phyloP scores from a whole-genome alignment of 2,113 vertebrate genomes.

The Oostethus manadensis region DNA sequence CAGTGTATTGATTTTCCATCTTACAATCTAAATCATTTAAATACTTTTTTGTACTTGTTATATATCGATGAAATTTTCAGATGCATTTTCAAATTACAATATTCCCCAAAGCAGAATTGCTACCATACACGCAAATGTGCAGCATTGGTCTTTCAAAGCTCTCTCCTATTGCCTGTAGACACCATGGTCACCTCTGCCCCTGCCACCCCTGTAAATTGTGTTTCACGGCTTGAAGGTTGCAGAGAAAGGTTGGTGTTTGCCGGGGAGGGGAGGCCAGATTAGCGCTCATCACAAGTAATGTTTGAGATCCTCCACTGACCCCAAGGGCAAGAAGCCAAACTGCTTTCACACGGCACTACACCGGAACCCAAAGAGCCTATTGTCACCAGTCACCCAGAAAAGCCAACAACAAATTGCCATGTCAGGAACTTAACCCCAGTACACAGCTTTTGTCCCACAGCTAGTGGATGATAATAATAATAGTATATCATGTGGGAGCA shows the following conservation, averaged over 20 bases:
- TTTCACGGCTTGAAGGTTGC: slow-evolving; percentile 60
- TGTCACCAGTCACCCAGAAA: slow-evolving; percentile 74
- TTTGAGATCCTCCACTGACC: slow-evolving; percentile 77
- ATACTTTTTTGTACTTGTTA: not conserved
- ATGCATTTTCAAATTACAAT: slow-evolving; percentile 1
- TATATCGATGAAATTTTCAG: not conserved
- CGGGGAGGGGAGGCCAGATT: slow-evolving; percentile 77
- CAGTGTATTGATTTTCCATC: not conserved
- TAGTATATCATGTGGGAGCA: slow-evolving; percentile 17
- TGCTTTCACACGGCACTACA: slow-evolving; percentile 76
- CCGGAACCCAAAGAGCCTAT: slow-evolving; percentile 70
- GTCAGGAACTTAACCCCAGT: slow-evolving; percentile 80
- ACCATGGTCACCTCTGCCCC: slow-evolving; percentile 35
- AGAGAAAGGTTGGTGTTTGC: slow-evolving; percentile 72
- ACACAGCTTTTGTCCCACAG: slow-evolving; percentile 73
- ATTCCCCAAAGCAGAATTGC: slow-evolving; percentile 3
- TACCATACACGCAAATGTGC: slow-evolving; percentile 19
- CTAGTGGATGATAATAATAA: slow-evolving; percentile 35
- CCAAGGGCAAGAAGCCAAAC: slow-evolving; percentile 74
- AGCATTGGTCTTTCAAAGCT: slow-evolving; percentile 5
- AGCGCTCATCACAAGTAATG: slow-evolving; percentile 80
- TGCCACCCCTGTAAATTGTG: slow-evolving; percentile 59
- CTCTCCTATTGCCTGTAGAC: slow-evolving; percentile 38
- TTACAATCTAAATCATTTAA: not conserved
- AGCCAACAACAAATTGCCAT: slow-evolving; percentile 84